A percentile compares a stretch with the other conserved stretches of the same genome.
Conservation (phyloP, 2,888 invertebrate genomes). For the Opisthograptis luteolata region DNA sequence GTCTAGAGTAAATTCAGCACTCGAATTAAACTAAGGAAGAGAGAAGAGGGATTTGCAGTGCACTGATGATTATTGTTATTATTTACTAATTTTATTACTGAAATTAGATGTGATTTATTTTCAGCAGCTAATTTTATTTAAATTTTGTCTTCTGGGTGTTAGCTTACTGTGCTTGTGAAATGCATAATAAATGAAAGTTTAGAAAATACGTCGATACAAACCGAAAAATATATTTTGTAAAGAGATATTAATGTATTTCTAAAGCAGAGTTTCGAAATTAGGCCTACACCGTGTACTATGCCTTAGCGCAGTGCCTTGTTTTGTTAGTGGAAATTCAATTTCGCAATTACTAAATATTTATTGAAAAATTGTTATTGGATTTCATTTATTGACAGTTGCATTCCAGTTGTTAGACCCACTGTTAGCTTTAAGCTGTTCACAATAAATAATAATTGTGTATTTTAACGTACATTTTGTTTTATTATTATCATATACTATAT, state of each 20-base stretch:
- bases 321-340: conserved; percentile 10
- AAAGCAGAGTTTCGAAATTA: too few species aligned
- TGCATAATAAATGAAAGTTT: conserved; percentile 7
- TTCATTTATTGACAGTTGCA: conserved; percentile 17
- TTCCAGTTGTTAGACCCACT: conserved; percentile 20
- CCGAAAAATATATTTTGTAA: neutral
- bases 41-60: too few species aligned
- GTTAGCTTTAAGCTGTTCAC: conserved; percentile 19
- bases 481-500: too few species aligned
- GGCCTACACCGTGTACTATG: conserved; percentile 1
- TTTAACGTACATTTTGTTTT: conserved; percentile 12
- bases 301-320: conserved; percentile 21
- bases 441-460: conserved; percentile 18
- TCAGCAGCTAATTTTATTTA: too few species aligned
- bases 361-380: conserved; percentile 4
- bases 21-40: too few species aligned
- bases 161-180: conserved; percentile 15
- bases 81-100: too few species aligned
- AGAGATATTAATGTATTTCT: neutral
- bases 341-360: neutral
- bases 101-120: too few species aligned
- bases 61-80: too few species aligned
- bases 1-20: too few species aligned
- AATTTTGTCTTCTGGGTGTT: neutral
- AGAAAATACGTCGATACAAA: conserved; percentile 1